Percentiles rank a stretch among this genome's conserved stretches.
phyloP scores from a whole-genome alignment of 2,888 invertebrate species.

The Hypolimnas misippus region DNA sequence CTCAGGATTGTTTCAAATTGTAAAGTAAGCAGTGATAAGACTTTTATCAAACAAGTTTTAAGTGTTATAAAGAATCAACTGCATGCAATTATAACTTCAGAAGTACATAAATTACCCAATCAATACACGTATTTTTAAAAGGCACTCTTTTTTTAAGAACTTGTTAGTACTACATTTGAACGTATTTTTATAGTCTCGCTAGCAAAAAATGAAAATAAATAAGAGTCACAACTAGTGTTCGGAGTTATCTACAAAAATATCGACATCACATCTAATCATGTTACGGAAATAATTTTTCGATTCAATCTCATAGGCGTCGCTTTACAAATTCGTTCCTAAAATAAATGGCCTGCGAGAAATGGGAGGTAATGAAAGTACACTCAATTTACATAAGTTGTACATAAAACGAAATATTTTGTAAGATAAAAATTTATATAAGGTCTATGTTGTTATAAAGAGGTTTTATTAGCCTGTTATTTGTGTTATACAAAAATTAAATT shows the following conservation, averaged over 20 bases:
- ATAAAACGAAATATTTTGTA: background rate
- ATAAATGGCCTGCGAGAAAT: constrained; percentile 59
- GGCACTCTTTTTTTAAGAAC: no score
- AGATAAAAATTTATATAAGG: background rate
- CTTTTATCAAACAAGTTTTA: no score
- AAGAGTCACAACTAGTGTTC: background rate
- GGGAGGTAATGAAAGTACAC: background rate
- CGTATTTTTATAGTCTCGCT: no score
- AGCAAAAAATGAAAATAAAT: no score
- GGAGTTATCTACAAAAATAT: background rate
- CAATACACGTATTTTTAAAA: no score
- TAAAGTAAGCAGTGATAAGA: no score
- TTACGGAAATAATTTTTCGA: constrained; percentile 2
- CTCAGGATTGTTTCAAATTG: no score
- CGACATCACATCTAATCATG: background rate
- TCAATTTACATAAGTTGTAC: background rate
- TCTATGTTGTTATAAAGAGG: background rate
- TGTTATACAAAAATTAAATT: no score
- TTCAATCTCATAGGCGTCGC: constrained; percentile 58
- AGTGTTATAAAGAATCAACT: no score
- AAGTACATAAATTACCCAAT: no score
- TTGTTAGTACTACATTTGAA: no score
- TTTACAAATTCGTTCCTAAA: constrained; percentile 64
- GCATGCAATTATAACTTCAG: no score
- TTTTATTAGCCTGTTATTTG: background rate